Base-by-base conservation (phyloP, 2,888 invertebrate genomes). In the Leptopilina syphax region DNA sequence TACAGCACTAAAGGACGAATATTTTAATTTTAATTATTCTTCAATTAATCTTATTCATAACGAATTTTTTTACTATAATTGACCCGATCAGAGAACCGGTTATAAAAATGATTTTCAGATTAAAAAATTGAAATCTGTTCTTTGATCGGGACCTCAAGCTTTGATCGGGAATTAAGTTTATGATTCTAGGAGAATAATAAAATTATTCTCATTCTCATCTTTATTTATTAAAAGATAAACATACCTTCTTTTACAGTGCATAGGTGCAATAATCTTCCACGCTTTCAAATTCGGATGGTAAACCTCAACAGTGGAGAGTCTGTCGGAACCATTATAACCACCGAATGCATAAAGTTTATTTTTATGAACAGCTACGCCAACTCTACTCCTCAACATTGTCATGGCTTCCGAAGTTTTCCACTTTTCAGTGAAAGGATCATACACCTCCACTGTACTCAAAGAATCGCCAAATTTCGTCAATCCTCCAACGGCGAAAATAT, bases 401-500 rank as follows among this genome's bases (percentile, higher is more conserved):
- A 97, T 97, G 8, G 96, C 95, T 88, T 96, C 96, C 0, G 94
- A 96, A 90, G 96, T 94, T 87, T 94, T 93, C 97, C 97, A 97
- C 81, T 94, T 80, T 88, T 89, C 93, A 6, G 92, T 92, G 66
- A 93, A 92, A 0, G 97, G 96, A 92, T 97, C 96, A 90, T 95
- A 97, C 85, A 95, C 96, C 92, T 97, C 97, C 0, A 97, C 97
- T 0, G 97, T 97, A 86, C 96, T 96, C 68, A 97, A 93, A 0
- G 97, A 96, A 89, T 97, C 96, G 65, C 96, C 96, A 87, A 95
- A 95, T 89, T 96, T 96, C 65, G 96, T 96, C 41, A 97, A 92
- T 1, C 97, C 97, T 34, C 97, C 97, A 63, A 97, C 96, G 68
- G 97, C 97, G 91, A 96, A 97, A 83, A 97, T 96, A 87, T 96